phyloP scores from a whole-genome alignment of 2,113 vertebrate genomes.

The Scalopus aquaticus region DNA sequence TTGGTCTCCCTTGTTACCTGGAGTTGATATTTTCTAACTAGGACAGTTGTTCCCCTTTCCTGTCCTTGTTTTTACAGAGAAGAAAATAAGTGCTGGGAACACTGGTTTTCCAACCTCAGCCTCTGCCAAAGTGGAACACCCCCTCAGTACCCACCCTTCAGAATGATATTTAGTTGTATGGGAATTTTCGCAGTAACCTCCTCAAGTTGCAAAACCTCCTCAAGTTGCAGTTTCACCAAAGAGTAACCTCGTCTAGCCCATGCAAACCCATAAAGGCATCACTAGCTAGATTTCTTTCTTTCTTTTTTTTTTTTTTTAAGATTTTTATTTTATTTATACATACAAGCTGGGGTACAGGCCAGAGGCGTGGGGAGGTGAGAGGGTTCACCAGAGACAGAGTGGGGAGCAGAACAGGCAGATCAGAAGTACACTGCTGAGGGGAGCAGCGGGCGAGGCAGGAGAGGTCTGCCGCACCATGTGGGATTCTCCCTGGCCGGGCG shows the following conservation, averaged over 20 bases:
- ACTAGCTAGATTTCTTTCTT: conserved; percentile 80
- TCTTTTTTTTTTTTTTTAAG: too few species aligned
- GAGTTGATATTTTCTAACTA: neutral
- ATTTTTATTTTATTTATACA: too few species aligned
- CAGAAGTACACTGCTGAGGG: too few species aligned
- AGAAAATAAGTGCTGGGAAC: conserved; percentile 70
- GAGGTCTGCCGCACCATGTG: too few species aligned
- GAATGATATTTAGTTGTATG: conserved; percentile 79
- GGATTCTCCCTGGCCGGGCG: too few species aligned
- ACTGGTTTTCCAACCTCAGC: conserved; percentile 46
- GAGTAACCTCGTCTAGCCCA: conserved; percentile 85
- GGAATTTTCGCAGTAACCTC: conserved; percentile 84
- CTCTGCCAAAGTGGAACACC: neutral
- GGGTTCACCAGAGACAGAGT: too few species aligned
- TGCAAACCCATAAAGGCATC: conserved; percentile 84
- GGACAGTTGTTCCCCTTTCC: conserved; percentile 22
- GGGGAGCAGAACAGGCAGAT: too few species aligned
- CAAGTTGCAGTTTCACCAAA: conserved; percentile 82
- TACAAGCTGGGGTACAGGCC: too few species aligned
- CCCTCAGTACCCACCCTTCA: conserved; percentile 73
- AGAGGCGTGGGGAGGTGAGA: too few species aligned
- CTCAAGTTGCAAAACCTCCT: too few species aligned
- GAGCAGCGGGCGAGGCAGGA: too few species aligned
- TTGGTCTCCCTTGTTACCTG: neutral
- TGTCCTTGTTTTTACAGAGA: conserved; percentile 71